Conservation (phyloP, 2,797 vertebrate species). For the Dicrostonyx torquatus region DNA sequence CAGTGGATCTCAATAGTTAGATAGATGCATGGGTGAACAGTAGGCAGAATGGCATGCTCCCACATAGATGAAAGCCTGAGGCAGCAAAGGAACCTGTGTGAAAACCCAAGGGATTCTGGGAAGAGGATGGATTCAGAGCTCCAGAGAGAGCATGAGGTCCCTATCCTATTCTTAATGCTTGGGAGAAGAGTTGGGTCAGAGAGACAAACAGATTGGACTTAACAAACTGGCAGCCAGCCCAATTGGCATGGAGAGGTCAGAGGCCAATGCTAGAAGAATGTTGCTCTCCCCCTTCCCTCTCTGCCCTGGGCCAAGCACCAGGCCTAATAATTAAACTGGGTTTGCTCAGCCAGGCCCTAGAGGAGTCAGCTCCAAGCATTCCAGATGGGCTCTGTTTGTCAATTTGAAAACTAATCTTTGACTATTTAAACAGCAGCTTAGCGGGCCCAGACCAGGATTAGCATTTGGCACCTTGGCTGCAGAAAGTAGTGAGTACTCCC, state of each 20-base stretch:
- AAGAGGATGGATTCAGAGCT: not conserved
- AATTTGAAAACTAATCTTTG: conserved; percentile 75
- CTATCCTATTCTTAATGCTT: not conserved
- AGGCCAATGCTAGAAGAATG: not conserved
- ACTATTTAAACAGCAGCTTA: conserved; percentile 74
- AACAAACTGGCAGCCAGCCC: not conserved
- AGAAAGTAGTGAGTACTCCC: conserved; percentile 64
- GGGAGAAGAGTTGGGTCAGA: not conserved
- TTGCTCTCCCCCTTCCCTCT: not conserved
- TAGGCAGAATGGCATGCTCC: no score
- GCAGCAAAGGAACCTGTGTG: not conserved
- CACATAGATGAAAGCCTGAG: not conserved
- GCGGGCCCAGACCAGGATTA: conserved; percentile 74
- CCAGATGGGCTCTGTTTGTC: conserved; percentile 75
- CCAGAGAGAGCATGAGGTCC: not conserved
- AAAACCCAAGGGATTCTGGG: not conserved
- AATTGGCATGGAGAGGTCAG: not conserved
- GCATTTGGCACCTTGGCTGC: conserved; percentile 70
- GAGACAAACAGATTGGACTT: not conserved
- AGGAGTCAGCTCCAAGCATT: conserved; percentile 57
- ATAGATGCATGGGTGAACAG: no score
- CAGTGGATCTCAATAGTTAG: not conserved
- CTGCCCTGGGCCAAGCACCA: conserved; percentile 36
- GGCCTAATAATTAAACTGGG: conserved; percentile 77
- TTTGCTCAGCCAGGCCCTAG: conserved; percentile 77